Conservation (phyloP, 1,140 invertebrate species). For the Geopemphigus sp. region DNA sequence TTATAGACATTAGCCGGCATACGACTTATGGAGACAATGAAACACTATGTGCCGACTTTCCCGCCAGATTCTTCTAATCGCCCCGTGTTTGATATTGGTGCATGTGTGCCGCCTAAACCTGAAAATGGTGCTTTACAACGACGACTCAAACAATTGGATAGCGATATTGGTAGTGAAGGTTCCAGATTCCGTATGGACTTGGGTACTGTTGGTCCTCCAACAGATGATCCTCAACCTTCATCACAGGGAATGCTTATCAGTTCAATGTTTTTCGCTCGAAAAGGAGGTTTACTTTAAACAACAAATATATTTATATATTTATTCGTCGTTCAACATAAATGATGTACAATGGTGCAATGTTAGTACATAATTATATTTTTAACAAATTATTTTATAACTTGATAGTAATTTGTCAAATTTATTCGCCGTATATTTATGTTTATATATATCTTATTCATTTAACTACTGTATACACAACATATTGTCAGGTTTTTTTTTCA, state of each 20-base stretch:
- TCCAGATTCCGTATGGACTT: slow-evolving; percentile 54
- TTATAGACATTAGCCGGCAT: slow-evolving; percentile 56
- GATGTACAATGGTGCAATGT: slow-evolving; percentile 36
- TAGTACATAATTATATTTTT: slow-evolving; percentile 22
- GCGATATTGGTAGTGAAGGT: slow-evolving; percentile 53
- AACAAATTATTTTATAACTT: slow-evolving; percentile 1
- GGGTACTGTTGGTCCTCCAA: slow-evolving; percentile 48
- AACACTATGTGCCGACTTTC: slow-evolving; percentile 54
- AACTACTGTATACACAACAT: not conserved
- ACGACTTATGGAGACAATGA: slow-evolving; percentile 67
- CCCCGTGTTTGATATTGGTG: slow-evolving; percentile 30
- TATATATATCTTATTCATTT: not conserved
- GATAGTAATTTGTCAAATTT: not conserved
- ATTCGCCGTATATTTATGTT: not conserved
- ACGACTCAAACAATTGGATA: slow-evolving; percentile 57
- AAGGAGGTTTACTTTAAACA: slow-evolving; percentile 72
- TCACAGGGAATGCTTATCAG: slow-evolving; percentile 71
- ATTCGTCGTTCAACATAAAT: not conserved
- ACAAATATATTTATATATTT: not conserved
- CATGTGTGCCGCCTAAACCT: slow-evolving; percentile 61
- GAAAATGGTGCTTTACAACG: slow-evolving; percentile 59
- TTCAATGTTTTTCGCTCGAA: slow-evolving; percentile 76
- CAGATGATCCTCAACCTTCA: slow-evolving; percentile 56
- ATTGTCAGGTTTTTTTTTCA: not conserved
- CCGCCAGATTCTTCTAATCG: not conserved